Evolutionary conservation across 2,888 invertebrate species (phyloP), one percentile per base, ranked within the genome.

Genomic region (Xanthia togata): DNA sequence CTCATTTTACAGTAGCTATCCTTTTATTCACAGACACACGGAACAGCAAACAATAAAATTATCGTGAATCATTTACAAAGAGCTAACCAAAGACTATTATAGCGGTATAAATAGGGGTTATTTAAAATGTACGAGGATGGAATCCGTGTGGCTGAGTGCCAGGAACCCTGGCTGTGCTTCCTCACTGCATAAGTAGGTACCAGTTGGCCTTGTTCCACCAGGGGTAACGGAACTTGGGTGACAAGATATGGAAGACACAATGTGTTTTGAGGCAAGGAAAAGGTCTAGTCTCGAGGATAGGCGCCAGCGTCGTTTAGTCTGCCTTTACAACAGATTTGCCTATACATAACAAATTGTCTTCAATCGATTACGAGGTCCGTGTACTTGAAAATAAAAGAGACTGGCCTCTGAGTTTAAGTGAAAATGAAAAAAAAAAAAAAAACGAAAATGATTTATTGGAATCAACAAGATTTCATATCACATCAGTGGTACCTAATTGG

Each of bases 91-190:
- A 2, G 50, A 50, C 44, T 55, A 60, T 57, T 17, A 79, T 57
- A 63, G 59, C 57, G 11, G 59, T 38, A 73, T 84, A 76, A 84
- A 82, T 72, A 73, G 50, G 44, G 65, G 41, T 72, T 81, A 81
- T 76, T 67, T 67, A 59, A 70, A 72, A 76, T 55, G 23, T 70
- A 70, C 62, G 35, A 77, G 70, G 62, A 70, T 41, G 47, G 23
- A 4, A 76, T 44, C 74, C 79, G 26, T 82, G 70, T 84, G 83
- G 83, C 86, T 35, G 9, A 23, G 55, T 80, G 80, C 83, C 84
- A 86, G 73, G 17, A 62, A 73, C 83, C 74, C 79, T 79, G 79
- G 41, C 67, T 70, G 62, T 63, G 72, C 57, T 83, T 76, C 80
- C 86, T 78, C 35, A 53, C 63, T 85, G 70, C 79, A 60, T 70